Conservation (phyloP, 1,140 invertebrate genomes). For the Spodoptera litura region DNA sequence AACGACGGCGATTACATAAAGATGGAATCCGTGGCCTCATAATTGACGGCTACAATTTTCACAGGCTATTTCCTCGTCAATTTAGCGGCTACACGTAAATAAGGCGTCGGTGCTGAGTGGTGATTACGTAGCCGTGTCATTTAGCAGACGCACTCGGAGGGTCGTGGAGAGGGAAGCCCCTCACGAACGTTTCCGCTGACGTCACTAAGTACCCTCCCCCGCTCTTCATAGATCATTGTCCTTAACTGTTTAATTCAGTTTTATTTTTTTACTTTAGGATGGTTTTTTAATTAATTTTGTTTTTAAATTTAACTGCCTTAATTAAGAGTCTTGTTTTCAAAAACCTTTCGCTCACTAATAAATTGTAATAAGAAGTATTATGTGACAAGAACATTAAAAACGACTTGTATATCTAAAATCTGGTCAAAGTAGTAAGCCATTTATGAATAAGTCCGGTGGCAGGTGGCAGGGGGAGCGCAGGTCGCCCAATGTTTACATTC, state of each 20-base stretch:
- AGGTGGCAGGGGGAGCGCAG: slow-evolving; percentile 47
- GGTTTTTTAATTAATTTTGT: background rate
- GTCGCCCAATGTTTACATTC: slow-evolving; percentile 75
- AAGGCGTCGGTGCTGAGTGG: slow-evolving; percentile 22
- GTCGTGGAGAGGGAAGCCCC: slow-evolving; percentile 51
- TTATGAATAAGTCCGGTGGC: slow-evolving; percentile 42
- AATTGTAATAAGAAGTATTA: no score
- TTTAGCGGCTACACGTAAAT: slow-evolving; percentile 28
- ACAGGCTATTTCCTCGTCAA: slow-evolving; percentile 38
- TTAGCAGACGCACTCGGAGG: slow-evolving; percentile 28
- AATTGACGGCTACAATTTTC: slow-evolving; percentile 30
- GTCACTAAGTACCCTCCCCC: slow-evolving; percentile 45
- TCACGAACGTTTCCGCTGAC: slow-evolving; percentile 49
- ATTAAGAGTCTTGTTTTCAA: no score
- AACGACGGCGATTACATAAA: background rate
- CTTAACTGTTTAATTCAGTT: slow-evolving; percentile 13
- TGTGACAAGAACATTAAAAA: background rate
- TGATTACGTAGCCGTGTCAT: slow-evolving; percentile 44
- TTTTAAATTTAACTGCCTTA: no score
- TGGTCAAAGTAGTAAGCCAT: slow-evolving; percentile 9
- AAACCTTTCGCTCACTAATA: no score
- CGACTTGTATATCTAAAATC: background rate
- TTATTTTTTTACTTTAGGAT: background rate
- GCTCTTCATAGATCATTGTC: slow-evolving; percentile 47
- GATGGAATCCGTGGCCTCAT: background rate